A percentile compares a stretch with the other conserved stretches of the same genome.
phyloP scores from a whole-genome alignment of 2,888 invertebrate genomes.

The Diogma glabrata region DNA sequence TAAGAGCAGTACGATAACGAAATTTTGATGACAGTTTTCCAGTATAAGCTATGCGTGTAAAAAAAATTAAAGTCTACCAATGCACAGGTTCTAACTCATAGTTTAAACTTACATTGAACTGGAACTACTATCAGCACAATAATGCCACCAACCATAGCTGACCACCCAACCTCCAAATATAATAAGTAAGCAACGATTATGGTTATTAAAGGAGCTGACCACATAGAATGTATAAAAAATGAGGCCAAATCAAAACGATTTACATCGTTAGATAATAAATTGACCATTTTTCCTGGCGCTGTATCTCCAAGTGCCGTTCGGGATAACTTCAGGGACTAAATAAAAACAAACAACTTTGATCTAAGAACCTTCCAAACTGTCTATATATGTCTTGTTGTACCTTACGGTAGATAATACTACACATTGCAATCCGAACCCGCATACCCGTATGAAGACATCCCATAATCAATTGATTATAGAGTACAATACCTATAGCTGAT shows the following conservation, averaged over 20 bases:
- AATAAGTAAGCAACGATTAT: conserved; percentile 57
- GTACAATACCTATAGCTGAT: conserved; percentile 34
- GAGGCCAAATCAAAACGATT: conserved; percentile 69
- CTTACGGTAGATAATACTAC: conserved; percentile 78
- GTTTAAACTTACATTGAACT: conserved; percentile 48
- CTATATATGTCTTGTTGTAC: conserved; percentile 34
- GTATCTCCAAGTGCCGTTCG: conserved; percentile 65
- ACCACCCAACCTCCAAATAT: conserved; percentile 52
- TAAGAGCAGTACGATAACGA: conserved; percentile 42
- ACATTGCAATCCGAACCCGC: conserved; percentile 68
- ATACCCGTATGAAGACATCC: conserved; percentile 67
- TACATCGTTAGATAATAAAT: conserved; percentile 79
- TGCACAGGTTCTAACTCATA: not conserved
- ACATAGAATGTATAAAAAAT: conserved; percentile 63
- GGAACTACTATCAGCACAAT: conserved; percentile 62
- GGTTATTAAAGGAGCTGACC: conserved; percentile 62
- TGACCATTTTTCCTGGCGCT: conserved; percentile 77
- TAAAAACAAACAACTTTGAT: conserved; percentile 15
- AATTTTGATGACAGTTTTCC: conserved; percentile 26
- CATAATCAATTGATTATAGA: conserved; percentile 53
- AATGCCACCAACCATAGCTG: conserved; percentile 56
- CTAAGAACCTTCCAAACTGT: not conserved
- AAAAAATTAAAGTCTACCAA: not conserved
- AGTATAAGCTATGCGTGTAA: conserved; percentile 24
- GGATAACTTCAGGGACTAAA: conserved; percentile 48